Percentiles rank a stretch among this genome's conserved stretches.
Conservation (phyloP, 2,888 invertebrate species). For the Phyllotreta cruciferae region DNA sequence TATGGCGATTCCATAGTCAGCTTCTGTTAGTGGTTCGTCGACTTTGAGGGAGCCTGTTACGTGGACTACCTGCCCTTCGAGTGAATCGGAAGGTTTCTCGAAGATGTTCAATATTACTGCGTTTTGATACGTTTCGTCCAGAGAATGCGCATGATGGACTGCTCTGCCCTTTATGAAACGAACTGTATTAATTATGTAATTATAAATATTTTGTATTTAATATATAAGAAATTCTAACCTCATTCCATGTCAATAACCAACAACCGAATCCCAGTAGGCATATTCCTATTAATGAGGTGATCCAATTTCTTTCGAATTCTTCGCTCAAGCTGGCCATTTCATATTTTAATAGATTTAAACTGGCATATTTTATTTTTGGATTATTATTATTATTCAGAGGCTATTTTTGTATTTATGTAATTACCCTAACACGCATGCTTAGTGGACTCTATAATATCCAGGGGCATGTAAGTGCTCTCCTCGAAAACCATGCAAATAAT, state of each 20-base stretch:
- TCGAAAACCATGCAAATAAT: conserved; percentile 13
- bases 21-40: conserved; percentile 83
- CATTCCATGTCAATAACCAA: conserved; percentile 83
- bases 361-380: conserved; percentile 4
- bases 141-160: conserved; percentile 77
- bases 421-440: conserved; percentile 46
- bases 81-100: conserved; percentile 63
- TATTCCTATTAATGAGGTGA: conserved; percentile 74
- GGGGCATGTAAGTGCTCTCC: conserved; percentile 30
- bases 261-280: conserved; percentile 71
- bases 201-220: neutral
- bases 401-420: conserved; percentile 27
- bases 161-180: conserved; percentile 71
- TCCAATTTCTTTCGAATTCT: conserved; percentile 75
- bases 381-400: neutral
- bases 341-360: conserved; percentile 6
- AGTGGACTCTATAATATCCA: conserved; percentile 39
- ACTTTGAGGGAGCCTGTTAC: conserved; percentile 76
- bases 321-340: conserved; percentile 53
- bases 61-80: conserved; percentile 80
- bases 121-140: conserved; percentile 78
- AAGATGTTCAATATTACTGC: conserved; percentile 62
- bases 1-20: conserved; percentile 84
- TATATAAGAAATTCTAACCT: conserved; percentile 63
- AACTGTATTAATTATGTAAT: conserved; percentile 12